Evolutionary conservation across 2,888 invertebrate genomes (phyloP).

Genomic region (Slavum lentiscoides): DNA sequence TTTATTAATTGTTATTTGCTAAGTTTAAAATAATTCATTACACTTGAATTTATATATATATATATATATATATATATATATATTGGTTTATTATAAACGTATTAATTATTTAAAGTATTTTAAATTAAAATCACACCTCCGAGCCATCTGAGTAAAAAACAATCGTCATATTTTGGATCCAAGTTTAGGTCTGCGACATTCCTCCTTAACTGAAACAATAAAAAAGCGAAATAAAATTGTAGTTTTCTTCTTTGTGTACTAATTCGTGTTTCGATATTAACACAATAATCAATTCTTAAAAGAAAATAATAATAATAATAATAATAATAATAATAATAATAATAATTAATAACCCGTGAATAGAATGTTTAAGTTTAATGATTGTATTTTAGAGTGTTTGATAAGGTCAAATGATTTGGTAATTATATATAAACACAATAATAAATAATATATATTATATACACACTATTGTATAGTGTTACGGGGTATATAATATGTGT

Average conservation of each 20-base stretch:
- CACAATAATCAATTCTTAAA: too few relatives aligned
- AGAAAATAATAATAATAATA: too few relatives aligned
- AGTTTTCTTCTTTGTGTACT: neutral
- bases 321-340: too few relatives aligned
- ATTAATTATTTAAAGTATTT: neutral
- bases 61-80: neutral
- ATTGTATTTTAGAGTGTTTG: neutral
- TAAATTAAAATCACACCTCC: conserved; percentile 66
- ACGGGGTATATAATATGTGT: neutral
- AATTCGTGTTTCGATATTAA: neutral
- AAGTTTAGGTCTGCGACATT: conserved; percentile 69
- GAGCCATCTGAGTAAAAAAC: conserved; percentile 79
- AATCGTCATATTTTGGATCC: conserved; percentile 76
- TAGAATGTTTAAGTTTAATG: neutral
- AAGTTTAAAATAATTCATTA: too few relatives aligned
- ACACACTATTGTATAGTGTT: neutral
- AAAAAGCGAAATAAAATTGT: conserved; percentile 4
- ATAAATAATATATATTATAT: too few relatives aligned
- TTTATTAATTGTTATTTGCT: too few relatives aligned
- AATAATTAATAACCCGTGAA: neutral
- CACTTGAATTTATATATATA: neutral
- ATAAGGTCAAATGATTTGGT: neutral
- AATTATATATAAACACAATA: too few relatives aligned
- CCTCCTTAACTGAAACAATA: conserved; percentile 73
- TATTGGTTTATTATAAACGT: neutral